A percentile compares a stretch with the other conserved stretches of the same genome.
These are phyloP conservation scores for Elephas maximus DNA, from an alignment of 2,113 vertebrate genomes.

Conservation along the genomic window DNA sequence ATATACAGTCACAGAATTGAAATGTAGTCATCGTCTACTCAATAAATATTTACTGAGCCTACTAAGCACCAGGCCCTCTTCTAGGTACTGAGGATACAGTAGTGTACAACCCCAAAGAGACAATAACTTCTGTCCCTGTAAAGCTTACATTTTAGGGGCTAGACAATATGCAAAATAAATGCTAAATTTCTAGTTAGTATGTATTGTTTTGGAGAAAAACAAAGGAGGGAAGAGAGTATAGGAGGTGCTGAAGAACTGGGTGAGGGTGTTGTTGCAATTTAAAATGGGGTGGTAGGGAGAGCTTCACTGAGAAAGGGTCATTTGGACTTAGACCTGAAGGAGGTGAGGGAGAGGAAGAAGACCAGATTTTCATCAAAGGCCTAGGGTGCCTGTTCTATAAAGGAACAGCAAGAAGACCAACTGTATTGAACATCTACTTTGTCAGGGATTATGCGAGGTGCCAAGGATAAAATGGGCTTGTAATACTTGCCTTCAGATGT, in stretches of 20 bases:
- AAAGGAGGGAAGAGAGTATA: no score
- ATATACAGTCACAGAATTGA: not conserved
- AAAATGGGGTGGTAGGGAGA: not conserved
- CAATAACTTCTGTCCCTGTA: not conserved
- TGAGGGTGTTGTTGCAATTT: not conserved
- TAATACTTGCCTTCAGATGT: not conserved
- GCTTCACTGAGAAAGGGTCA: not conserved
- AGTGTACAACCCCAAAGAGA: not conserved
- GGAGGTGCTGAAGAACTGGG: not conserved
- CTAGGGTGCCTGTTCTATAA: not conserved
- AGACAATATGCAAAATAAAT: not conserved
- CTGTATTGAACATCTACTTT: no score
- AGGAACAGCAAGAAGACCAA: not conserved
- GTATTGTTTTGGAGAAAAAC: not conserved
- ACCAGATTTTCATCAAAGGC: not conserved
- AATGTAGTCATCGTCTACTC: not conserved
- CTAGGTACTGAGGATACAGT: not conserved
- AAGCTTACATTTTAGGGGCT: not conserved
- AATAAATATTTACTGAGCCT: not conserved
- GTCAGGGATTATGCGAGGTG: not conserved
- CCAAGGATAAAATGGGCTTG: not conserved
- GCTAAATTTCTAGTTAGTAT: not conserved
- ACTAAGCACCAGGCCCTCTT: not conserved
- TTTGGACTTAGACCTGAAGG: not conserved
- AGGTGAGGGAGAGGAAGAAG: not conserved